Percentiles rank a stretch among this genome's conserved stretches.
These are phyloP conservation scores for Salminus brasiliensis DNA, from an alignment of 2,113 vertebrate genomes.

Conservation along the genomic window DNA sequence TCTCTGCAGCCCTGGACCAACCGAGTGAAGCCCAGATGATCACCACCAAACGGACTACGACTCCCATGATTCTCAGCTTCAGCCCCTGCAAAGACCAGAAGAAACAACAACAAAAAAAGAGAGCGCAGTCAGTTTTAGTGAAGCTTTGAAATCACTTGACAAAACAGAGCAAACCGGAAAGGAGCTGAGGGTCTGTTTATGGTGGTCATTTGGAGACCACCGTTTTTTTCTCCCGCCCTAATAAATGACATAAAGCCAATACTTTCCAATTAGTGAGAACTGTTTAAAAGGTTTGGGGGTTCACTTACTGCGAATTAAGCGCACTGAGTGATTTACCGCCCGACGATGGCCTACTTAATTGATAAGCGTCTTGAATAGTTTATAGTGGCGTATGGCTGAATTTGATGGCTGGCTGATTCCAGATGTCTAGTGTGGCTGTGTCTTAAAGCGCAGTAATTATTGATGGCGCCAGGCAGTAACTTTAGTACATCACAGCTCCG, in stretches of 20 bases:
- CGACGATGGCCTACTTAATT: constrained; percentile 31
- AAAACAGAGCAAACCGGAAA: no score
- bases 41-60: constrained; percentile 43
- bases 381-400: constrained; percentile 11
- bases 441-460: constrained; percentile 41
- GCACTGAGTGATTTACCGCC: constrained; percentile 10
- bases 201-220: neutral
- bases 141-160: no score
- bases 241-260: constrained; percentile 32
- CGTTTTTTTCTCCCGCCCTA: neutral
- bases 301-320: constrained; percentile 49
- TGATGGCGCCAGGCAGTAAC: constrained; percentile 27
- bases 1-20: constrained; percentile 54
- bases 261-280: constrained; percentile 49
- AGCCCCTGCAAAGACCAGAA: constrained; percentile 34
- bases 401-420: constrained; percentile 38
- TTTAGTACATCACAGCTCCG: constrained; percentile 17
- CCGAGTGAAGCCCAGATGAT: constrained; percentile 47
- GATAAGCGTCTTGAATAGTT: constrained; percentile 37
- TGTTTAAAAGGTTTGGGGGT: constrained; percentile 35
- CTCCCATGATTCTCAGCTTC: constrained; percentile 54
- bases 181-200: neutral
- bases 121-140: no score
- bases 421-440: constrained; percentile 40
- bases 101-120: no score